phyloP scores from a whole-genome alignment of 2,113 vertebrate genomes.

The Equus quagga region DNA sequence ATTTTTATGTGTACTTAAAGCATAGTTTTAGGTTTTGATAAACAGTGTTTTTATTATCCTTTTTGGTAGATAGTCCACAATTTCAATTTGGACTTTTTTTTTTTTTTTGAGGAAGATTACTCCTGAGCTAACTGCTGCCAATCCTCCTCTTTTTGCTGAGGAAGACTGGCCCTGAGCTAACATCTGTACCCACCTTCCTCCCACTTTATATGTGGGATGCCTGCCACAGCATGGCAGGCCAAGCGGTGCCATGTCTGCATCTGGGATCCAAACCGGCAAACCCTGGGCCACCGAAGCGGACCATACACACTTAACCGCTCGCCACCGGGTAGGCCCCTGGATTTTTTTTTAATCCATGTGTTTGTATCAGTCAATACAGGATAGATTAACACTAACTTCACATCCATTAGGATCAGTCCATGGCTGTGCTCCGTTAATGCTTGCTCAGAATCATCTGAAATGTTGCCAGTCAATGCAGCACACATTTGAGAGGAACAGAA shows the following conservation, averaged over 20 bases:
- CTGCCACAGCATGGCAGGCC: too few relatives aligned
- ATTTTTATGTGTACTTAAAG: not conserved
- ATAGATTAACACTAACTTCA: not conserved
- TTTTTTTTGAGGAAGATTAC: not conserved
- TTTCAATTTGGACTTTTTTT: slow-evolving; percentile 12
- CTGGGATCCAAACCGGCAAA: too few relatives aligned
- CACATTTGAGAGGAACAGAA: not conserved
- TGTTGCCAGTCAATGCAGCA: not conserved
- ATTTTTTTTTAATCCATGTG: not conserved
- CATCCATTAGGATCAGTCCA: not conserved
- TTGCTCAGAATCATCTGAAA: not conserved
- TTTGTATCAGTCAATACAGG: not conserved
- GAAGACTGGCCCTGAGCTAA: too few relatives aligned
- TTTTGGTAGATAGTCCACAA: not conserved
- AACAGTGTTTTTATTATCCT: not conserved
- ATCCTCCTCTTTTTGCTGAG: too few relatives aligned
- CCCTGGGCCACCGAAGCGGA: too few relatives aligned
- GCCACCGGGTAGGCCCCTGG: too few relatives aligned
- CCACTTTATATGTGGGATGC: too few relatives aligned
- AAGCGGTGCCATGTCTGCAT: too few relatives aligned
- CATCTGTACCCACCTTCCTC: too few relatives aligned
- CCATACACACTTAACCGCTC: too few relatives aligned
- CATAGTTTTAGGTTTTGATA: not conserved
- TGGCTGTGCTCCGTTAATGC: not conserved
- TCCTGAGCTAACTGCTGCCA: too few relatives aligned